Percentiles rank a stretch among this genome's conserved stretches.
Evolutionary conservation across 1,140 invertebrate species (phyloP).

Genomic region (Hylyphantes graminicola): DNA sequence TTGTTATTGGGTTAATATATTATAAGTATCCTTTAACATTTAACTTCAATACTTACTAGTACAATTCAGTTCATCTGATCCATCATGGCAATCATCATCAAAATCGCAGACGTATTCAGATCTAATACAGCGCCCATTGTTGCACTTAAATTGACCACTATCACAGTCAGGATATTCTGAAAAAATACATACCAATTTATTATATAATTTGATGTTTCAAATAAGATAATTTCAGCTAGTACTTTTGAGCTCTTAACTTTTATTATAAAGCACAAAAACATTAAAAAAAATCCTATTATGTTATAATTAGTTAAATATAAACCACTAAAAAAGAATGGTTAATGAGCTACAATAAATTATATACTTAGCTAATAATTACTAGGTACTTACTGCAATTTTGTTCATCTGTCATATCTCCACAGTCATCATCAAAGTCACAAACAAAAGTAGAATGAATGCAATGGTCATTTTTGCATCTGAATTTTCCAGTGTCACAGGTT

Average conservation of each 20-base stretch:
- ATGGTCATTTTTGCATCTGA: constrained; percentile 68
- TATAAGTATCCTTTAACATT: background rate
- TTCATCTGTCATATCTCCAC: constrained; percentile 71
- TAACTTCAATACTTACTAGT: constrained; percentile 31
- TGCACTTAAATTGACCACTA: constrained; percentile 67
- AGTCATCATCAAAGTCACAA: constrained; percentile 73
- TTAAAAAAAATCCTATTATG: no score
- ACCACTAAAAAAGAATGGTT: background rate
- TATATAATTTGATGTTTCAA: no score
- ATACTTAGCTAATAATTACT: background rate
- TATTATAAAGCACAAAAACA: no score
- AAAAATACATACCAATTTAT: no score
- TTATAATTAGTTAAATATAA: no score
- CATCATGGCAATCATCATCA: constrained; percentile 72
- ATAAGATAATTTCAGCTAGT: no score
- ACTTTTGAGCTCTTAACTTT: no score
- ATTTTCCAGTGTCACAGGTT: constrained; percentile 66
- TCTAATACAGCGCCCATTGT: constrained; percentile 70
- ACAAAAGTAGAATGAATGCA: constrained; percentile 68
- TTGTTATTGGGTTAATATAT: no score
- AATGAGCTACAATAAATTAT: background rate
- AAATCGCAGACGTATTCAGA: constrained; percentile 69
- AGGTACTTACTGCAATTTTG: constrained; percentile 64
- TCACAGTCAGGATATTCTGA: constrained; percentile 67
- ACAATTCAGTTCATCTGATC: constrained; percentile 63